These are phyloP conservation scores for Acleris holmiana DNA, from an alignment of 2,888 invertebrate species.

Conservation along the genomic window DNA sequence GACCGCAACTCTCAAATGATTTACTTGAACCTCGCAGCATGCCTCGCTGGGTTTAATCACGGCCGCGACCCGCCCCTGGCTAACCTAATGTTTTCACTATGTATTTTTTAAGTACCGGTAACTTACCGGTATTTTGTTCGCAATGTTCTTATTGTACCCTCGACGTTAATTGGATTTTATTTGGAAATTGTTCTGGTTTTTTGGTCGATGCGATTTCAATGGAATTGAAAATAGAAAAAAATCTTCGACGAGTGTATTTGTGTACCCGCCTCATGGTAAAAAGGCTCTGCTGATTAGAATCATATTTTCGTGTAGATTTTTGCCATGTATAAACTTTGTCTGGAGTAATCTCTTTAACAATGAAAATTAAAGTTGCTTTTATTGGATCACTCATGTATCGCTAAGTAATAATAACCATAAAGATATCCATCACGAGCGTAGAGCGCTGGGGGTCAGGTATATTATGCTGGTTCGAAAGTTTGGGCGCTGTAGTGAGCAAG, in stretches of 20 bases:
- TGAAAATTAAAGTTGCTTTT: no score
- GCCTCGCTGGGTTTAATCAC: conserved; percentile 82
- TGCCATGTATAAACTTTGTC: no score
- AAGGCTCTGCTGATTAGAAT: no score
- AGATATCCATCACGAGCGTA: no score
- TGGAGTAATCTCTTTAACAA: no score
- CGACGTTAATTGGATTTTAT: conserved; percentile 52
- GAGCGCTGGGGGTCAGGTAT: no score
- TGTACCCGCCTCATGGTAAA: conserved; percentile 4
- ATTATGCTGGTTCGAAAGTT: no score
- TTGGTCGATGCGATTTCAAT: conserved; percentile 36
- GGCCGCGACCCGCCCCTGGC: conserved; percentile 72
- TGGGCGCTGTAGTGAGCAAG: no score
- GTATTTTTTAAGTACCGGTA: conserved; percentile 77
- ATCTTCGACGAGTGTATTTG: conserved; percentile 1
- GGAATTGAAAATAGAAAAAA: conserved; percentile 36
- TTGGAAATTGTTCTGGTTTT: conserved; percentile 35
- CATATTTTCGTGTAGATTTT: no score
- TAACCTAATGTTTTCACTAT: conserved; percentile 78
- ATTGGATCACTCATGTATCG: no score
- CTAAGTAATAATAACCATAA: no score
- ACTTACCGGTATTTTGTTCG: conserved; percentile 45
- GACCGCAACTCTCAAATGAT: no score
- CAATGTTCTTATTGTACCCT: conserved; percentile 50
- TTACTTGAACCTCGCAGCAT: conserved; percentile 49